Evolutionary conservation across 2,797 vertebrate species (phyloP).

Genomic region (Synaphobranchus kaupii): DNA sequence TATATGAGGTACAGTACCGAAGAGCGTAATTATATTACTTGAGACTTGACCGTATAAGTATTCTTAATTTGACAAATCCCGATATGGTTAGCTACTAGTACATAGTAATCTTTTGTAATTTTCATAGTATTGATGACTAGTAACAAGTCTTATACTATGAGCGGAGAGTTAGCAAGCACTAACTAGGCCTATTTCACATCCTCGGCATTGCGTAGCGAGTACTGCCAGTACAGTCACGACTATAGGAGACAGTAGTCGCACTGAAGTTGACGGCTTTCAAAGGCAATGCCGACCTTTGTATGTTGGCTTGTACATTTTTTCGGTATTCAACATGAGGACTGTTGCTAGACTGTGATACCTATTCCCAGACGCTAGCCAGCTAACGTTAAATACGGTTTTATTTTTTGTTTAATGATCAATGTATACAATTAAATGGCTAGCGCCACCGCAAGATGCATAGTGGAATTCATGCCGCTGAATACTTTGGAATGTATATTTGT

Average conservation of each 20-base stretch:
- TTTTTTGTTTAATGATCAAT: background rate
- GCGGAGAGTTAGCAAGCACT: background rate
- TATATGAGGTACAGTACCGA: background rate
- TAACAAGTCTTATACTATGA: background rate
- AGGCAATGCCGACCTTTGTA: background rate
- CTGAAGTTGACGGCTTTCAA: background rate
- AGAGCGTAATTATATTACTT: background rate
- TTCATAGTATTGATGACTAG: background rate
- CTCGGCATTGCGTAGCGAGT: constrained; percentile 68
- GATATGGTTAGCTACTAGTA: background rate
- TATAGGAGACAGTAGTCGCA: constrained; percentile 4
- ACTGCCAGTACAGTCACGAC: constrained; percentile 28
- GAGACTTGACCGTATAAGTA: background rate
- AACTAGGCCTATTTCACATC: constrained; percentile 56
- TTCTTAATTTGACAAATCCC: background rate
- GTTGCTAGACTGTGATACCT: background rate
- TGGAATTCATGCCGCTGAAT: too few relatives aligned
- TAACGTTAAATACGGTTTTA: background rate
- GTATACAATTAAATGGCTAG: too few relatives aligned
- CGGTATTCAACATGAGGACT: background rate
- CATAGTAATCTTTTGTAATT: background rate
- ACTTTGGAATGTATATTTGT: too few relatives aligned
- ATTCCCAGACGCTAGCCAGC: background rate
- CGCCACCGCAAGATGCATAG: too few relatives aligned
- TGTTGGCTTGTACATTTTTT: background rate